Percentiles rank a stretch among this genome's conserved stretches.
Conservation (phyloP, 1,140 invertebrate species). For the Agraylea sexmaculata region DNA sequence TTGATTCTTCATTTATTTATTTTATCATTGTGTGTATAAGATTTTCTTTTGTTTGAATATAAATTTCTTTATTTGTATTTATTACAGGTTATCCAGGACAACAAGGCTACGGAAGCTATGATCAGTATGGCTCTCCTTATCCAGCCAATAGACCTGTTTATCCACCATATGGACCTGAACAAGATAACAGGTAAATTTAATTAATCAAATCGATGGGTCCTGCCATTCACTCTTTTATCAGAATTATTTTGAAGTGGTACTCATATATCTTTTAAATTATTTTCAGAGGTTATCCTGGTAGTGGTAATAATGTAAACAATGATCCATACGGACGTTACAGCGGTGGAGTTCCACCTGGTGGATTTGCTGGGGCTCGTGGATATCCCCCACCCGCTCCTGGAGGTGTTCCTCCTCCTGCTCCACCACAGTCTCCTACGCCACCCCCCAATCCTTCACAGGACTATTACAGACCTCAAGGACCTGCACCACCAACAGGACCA, state of each 20-base stretch:
- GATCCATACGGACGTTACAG: constrained; percentile 40
- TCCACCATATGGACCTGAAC: constrained; percentile 59
- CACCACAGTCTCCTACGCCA: constrained; percentile 36
- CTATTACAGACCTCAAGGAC: constrained; percentile 49
- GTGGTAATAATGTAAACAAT: constrained; percentile 13
- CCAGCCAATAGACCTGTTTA: constrained; percentile 55
- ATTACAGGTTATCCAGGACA: constrained; percentile 39
- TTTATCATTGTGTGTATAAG: no score
- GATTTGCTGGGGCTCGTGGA: constrained; percentile 26
- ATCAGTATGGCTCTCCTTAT: constrained; percentile 54
- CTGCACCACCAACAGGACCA: constrained; percentile 40
- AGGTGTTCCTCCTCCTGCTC: constrained; percentile 18
- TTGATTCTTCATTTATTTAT: no score
- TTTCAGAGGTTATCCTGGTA: constrained; percentile 17
- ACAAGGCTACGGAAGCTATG: constrained; percentile 45
- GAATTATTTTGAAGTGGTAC: not conserved
- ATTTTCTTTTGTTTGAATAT: constrained; percentile 1
- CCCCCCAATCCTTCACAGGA: constrained; percentile 49
- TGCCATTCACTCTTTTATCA: not conserved
- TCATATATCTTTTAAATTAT: constrained; percentile 1
- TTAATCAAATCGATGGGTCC: not conserved
- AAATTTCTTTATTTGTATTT: not conserved
- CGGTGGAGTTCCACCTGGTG: no score
- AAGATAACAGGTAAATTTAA: constrained; percentile 44
- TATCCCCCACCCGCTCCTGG: constrained; percentile 27